Evolutionary conservation across 2,888 invertebrate genomes (phyloP), one percentile per base, ranked within the genome.

Genomic region (Tetragonula carbonaria): DNA sequence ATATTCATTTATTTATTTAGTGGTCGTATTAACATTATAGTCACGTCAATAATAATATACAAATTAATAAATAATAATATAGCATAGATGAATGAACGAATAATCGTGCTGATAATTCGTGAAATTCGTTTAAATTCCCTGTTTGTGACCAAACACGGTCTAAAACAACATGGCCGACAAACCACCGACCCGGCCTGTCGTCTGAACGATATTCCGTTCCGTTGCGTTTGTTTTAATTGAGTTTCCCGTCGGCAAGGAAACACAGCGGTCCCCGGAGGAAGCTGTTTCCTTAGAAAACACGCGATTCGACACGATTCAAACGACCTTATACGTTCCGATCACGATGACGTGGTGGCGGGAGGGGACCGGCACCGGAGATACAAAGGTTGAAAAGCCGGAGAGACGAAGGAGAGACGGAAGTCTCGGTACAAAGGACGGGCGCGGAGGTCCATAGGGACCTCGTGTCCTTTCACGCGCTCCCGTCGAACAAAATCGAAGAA

Each of bases 271-370:
- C 33, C 23, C 16, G 63, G 63, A 63, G 63, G 28, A 28, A 33
- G 33, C 33, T 66, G 65, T 66, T 66, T 66, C 65, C 65, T 38
- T 21, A n/a, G 65, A 38, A 66, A 66, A 66, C 21, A 66, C 38
- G 38, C 14, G 45, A 45, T 13, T 21, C 65, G n/a, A 66, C 38
- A n/a, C 65, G 38, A 38, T 66, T n/a, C 38, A 66, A 66, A 66
- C 65, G n/a, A n/a, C 21, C 38, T 16, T 38, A 38, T 21, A 66
- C 65, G 38, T 18, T n/a, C 23, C 59, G 59, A 59, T 59, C 59
- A 23, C 38, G 63, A 63, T 63, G 63, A 33, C 63, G 33, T 18
- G 28, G 45, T 8, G 45, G 33, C 0, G 8, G 11, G 38, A 0
- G 38, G 38, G 8, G 6, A 18, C 55, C 18, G 55, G 55, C 8